Evolutionary conservation across 2,888 invertebrate genomes (phyloP).

Genomic region (Abscondita cerata): DNA sequence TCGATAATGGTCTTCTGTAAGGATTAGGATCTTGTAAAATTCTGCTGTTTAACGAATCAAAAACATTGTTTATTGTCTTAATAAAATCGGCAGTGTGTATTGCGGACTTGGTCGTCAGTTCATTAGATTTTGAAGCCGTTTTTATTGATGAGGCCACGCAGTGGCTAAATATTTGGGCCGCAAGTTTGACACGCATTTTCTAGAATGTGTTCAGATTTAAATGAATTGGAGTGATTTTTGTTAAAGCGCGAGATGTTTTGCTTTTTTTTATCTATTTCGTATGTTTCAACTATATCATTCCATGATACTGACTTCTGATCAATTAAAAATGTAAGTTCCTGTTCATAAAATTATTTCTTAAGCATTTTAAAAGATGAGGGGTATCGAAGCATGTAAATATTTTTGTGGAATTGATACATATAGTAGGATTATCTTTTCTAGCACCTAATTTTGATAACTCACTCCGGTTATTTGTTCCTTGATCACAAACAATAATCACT

Average conservation of each 20-base stretch:
- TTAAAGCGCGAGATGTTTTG: conserved; percentile 4
- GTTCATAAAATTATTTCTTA: conserved; percentile 2
- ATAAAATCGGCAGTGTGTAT: not conserved
- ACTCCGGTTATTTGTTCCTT: too few relatives aligned
- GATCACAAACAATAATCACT: too few relatives aligned
- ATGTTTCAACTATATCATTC: too few relatives aligned
- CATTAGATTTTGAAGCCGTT: not conserved
- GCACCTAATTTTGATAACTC: too few relatives aligned
- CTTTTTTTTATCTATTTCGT: too few relatives aligned
- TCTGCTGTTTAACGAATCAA: not conserved
- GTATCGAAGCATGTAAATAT: too few relatives aligned
- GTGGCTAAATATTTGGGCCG: not conserved
- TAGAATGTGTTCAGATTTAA: not conserved
- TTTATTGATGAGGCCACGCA: not conserved
- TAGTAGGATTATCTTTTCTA: too few relatives aligned
- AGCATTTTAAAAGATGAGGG: too few relatives aligned
- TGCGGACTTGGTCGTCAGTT: not conserved
- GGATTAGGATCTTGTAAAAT: not conserved
- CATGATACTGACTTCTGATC: too few relatives aligned
- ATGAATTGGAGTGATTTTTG: not conserved
- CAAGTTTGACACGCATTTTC: conserved; percentile 1
- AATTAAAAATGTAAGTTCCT: too few relatives aligned
- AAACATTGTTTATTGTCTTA: too few relatives aligned
- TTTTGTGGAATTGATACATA: too few relatives aligned
- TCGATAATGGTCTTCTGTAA: not conserved